Conservation (phyloP, 2,888 invertebrate genomes). For the Eristalinus aeneus region DNA sequence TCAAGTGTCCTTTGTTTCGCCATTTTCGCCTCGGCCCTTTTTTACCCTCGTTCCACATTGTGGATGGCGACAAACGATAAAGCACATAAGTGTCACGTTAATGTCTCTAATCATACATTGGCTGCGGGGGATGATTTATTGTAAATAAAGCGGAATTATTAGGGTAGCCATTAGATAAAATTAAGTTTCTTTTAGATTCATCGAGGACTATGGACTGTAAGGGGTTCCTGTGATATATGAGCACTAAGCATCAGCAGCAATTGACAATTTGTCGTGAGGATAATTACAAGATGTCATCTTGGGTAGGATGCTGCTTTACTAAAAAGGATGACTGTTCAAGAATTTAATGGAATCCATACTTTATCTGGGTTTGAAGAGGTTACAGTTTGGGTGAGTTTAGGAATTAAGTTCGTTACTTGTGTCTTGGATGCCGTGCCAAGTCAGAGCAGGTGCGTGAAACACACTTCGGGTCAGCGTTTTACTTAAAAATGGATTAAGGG, state of each 20-base stretch:
- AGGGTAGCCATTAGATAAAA: slow-evolving; percentile 41
- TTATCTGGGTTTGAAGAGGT: background rate
- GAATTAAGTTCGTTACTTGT: too few relatives aligned
- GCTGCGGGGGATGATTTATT: slow-evolving; percentile 43
- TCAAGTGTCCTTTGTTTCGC: slow-evolving; percentile 55
- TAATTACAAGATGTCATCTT: slow-evolving; percentile 21
- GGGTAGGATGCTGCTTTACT: background rate
- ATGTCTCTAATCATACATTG: slow-evolving; percentile 39
- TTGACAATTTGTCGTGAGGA: slow-evolving; percentile 23
- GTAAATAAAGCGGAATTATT: slow-evolving; percentile 46
- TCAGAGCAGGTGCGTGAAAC: too few relatives aligned
- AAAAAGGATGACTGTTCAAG: background rate
- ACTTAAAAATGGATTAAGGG: too few relatives aligned
- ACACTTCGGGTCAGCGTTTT: too few relatives aligned
- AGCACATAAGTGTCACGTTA: slow-evolving; percentile 60
- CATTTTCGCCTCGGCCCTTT: background rate
- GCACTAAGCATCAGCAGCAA: background rate
- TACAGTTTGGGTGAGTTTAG: too few relatives aligned
- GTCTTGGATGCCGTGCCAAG: too few relatives aligned
- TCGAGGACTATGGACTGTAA: slow-evolving; percentile 13
- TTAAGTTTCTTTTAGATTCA: slow-evolving; percentile 31
- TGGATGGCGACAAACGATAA: slow-evolving; percentile 33
- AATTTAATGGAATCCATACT: background rate
- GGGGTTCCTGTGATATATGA: slow-evolving; percentile 14
- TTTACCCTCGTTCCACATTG: background rate